Evolutionary conservation across 2,113 vertebrate genomes (phyloP).

Genomic region (Lasiurus cinereus): DNA sequence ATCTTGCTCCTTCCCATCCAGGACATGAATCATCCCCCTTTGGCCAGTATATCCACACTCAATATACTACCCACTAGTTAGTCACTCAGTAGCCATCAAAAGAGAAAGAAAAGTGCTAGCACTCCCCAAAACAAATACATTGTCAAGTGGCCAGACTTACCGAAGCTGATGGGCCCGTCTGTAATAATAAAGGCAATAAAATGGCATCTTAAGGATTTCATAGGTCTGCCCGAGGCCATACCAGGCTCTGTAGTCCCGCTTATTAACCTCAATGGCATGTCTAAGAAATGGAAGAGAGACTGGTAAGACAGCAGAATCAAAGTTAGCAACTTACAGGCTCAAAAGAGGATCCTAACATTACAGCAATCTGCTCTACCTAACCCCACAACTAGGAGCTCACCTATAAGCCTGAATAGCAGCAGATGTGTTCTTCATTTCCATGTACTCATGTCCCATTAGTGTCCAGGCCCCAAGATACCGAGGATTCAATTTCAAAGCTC

Average conservation of each 20-base stretch:
- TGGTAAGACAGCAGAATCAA: slow-evolving; percentile 50
- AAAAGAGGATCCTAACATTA: background rate
- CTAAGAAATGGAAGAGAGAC: slow-evolving; percentile 85
- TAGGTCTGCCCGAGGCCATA: slow-evolving; percentile 99
- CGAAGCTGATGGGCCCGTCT: slow-evolving; percentile 98
- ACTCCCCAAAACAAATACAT: slow-evolving; percentile 19
- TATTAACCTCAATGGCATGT: slow-evolving; percentile 99
- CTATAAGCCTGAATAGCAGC: slow-evolving; percentile 98
- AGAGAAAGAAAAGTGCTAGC: background rate
- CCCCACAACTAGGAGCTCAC: slow-evolving; percentile 78
- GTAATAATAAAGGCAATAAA: slow-evolving; percentile 99
- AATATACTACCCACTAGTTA: background rate
- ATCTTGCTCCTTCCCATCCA: background rate
- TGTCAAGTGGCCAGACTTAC: slow-evolving; percentile 84
- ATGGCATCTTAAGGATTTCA: slow-evolving; percentile 99
- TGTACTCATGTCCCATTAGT: slow-evolving; percentile 99
- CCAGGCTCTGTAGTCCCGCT: slow-evolving; percentile 98
- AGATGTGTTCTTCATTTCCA: slow-evolving; percentile 99
- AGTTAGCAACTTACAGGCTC: background rate
- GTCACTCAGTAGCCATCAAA: background rate
- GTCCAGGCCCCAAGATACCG: slow-evolving; percentile 99
- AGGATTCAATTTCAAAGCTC: slow-evolving; percentile 97
- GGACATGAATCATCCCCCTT: background rate
- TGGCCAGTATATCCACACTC: background rate
- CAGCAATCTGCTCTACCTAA: background rate